Base-by-base conservation (phyloP, 2,113 vertebrate species). In the Elephas maximus region DNA sequence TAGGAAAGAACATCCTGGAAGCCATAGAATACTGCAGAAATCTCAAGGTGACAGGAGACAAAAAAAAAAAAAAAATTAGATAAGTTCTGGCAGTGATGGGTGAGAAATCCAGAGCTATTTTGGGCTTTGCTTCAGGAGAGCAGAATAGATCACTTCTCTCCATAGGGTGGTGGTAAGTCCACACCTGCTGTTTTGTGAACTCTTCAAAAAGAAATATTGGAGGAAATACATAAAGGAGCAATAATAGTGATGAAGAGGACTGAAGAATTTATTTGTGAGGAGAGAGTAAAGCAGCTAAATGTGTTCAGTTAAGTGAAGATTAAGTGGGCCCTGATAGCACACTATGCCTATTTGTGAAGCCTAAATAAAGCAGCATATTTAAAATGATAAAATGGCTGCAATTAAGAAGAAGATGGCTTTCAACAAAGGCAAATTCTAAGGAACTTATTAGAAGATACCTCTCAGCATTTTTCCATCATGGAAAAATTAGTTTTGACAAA, bases 271-370 rank as follows among this genome's bases (percentile, higher is more conserved):
- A 84, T 87, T 92, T 94, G 48, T 53, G 78, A 91, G 83, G 3
- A 95, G 77, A 96, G 63, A 93, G 71, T 92, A 90, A 80, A 41
- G 63, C 71, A 74, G 69, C 24, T 90, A 60, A 78, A 26, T 90
- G 63, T 91, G 67, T 88, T 92, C 67, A 91, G 80, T 37, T 93
- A 80, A 95, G 71, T 51, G 41, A 87, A 90, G 57, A 87, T 28
- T 57, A 81, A 80, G 60, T 89, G 67, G 30, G 18, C 5, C 5
- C 62, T 89, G 87, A 53, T 91, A 80, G 65, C 18, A 53, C n/a
- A 8, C 33, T 41, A 4, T 8, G 53, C 33, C 33, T 89, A 82
- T 93, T 74, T 96, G 48, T 44, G n/a, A 87, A 90, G 11, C 65
- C 28, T 86, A 51, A 71, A 86, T 82, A 37, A 91, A 79, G 20